Conservation (phyloP, 2,113 vertebrate genomes). For the Spea multiplicata region DNA sequence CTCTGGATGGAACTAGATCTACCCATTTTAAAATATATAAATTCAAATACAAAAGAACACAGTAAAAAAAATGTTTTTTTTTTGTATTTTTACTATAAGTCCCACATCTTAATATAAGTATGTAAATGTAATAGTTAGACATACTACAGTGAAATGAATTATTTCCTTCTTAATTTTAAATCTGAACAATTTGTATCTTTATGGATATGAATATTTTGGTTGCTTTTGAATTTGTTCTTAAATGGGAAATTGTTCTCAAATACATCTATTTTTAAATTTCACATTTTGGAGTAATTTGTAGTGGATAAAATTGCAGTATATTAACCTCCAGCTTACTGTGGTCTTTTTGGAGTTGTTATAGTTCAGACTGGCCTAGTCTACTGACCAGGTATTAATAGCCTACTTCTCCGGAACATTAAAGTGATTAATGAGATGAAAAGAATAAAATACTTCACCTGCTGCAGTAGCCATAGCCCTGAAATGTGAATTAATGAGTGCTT, state of each 20-base stretch:
- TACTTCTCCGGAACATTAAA: constrained; percentile 59
- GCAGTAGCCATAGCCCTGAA: constrained; percentile 56
- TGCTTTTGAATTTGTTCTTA: no score
- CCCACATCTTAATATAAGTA: no score
- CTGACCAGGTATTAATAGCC: constrained; percentile 63
- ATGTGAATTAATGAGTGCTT: constrained; percentile 61
- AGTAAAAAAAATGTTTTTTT: no score
- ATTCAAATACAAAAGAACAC: no score
- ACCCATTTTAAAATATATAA: no score
- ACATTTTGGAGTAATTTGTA: constrained; percentile 48
- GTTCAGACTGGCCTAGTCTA: constrained; percentile 56
- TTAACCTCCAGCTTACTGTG: constrained; percentile 54
- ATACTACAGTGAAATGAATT: no score
- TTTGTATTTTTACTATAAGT: no score
- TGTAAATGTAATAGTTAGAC: no score
- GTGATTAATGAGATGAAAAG: constrained; percentile 69
- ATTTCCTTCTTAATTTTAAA: no score
- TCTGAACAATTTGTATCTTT: no score
- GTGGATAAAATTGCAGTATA: constrained; percentile 49
- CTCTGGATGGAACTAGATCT: no score
- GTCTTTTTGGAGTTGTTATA: constrained; percentile 53
- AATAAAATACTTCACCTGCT: constrained; percentile 65
- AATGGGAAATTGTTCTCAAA: constrained; percentile 33
- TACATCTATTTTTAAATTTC: constrained; percentile 46
- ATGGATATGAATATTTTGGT: no score